Evolutionary conservation across 1,140 invertebrate species (phyloP), one percentile per base, ranked within the genome.

Genomic region (Bilobella aurantiaca): DNA sequence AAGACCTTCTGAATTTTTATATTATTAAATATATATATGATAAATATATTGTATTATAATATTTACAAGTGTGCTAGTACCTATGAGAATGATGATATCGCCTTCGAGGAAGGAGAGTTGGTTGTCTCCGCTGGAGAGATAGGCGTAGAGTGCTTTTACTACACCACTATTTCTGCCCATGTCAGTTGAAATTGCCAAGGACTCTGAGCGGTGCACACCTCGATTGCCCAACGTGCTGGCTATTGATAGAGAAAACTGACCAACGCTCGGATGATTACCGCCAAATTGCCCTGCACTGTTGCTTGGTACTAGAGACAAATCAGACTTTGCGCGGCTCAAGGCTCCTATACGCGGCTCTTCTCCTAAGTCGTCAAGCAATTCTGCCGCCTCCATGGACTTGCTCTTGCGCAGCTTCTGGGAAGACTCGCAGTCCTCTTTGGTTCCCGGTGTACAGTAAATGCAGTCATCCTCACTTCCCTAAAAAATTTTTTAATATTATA

Each of bases 31-130:
- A n/a, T n/a, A n/a, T n/a, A n/a, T n/a, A n/a, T n/a, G n/a, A n/a
- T n/a, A n/a, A n/a, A n/a, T n/a, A n/a, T n/a, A n/a, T n/a, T n/a
- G n/a, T n/a, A n/a, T n/a, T n/a, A n/a, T n/a, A n/a, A n/a, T n/a
- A n/a, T n/a, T n/a, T n/a, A n/a, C n/a, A n/a, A n/a, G n/a, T n/a
- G n/a, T n/a, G n/a, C n/a, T n/a, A n/a, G n/a, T 68, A 75, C 91
- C 93, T 69, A 94, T 86, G 67, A 95, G 77, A 5, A 88, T 86
- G 27, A 96, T 87, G 62, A 91, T 80, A 77, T 96, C 93, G 68
- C 91, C 91, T 78, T 94, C 90, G 63, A 90, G 84, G 78, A 95
- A 96, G 73, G 88, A 91, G 37, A 95, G 81, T 78, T 95, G 92
- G 79, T 92, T 93, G 72, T 95, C 91, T 3, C 90, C 90, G 61